Evolutionary conservation across 2,797 vertebrate genomes (phyloP).

Genomic region (Melopsittacus undulatus): DNA sequence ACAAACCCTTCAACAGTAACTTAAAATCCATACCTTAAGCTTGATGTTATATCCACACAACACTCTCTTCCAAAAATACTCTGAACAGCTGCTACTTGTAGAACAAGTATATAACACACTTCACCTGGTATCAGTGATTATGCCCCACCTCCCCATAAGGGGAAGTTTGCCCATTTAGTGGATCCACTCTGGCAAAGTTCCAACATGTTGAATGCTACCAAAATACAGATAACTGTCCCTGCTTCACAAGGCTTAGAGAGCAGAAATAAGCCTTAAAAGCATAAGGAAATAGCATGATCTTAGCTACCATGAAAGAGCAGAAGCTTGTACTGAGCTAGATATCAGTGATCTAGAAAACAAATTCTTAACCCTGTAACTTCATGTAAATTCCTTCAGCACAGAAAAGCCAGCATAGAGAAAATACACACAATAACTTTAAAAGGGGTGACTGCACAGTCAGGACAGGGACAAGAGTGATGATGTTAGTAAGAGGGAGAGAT

Average conservation of each 20-base stretch:
- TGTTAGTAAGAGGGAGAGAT: background rate
- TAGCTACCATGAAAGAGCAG: background rate
- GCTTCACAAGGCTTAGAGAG: background rate
- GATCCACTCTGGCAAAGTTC: background rate
- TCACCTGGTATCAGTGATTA: background rate
- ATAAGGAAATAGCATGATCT: background rate
- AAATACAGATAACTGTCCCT: background rate
- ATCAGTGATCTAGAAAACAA: background rate
- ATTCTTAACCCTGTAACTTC: background rate
- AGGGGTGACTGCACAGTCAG: background rate
- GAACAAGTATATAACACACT: background rate
- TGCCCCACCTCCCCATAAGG: background rate
- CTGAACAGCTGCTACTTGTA: background rate
- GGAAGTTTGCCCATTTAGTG: background rate
- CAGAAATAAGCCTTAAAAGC: background rate
- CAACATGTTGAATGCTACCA: background rate
- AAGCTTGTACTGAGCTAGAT: background rate
- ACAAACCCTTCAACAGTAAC: background rate
- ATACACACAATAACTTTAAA: background rate
- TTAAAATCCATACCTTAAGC: background rate
- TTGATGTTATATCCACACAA: background rate
- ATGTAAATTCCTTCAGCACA: background rate
- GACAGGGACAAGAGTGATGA: background rate
- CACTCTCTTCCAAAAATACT: background rate
- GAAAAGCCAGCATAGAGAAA: background rate